Conservation (phyloP, 2,888 invertebrate genomes). For the Epirrhoe alternata region DNA sequence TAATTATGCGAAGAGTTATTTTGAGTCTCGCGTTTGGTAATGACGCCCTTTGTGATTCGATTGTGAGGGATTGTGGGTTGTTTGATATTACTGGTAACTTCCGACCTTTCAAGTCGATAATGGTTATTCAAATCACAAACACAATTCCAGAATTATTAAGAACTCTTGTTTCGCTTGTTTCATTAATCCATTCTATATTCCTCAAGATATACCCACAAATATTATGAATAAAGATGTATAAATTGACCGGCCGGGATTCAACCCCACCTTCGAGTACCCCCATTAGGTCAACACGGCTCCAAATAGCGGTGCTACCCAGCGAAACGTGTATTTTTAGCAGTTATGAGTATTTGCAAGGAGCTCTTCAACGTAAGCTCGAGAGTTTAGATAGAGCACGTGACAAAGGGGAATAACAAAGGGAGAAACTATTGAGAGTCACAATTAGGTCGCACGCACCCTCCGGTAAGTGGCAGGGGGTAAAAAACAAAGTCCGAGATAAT, state of each 20-base stretch:
- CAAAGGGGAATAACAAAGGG: constrained; percentile 29
- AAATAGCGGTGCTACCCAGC: neutral
- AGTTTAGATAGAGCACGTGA: constrained; percentile 39
- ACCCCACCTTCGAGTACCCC: neutral
- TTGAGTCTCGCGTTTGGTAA: constrained; percentile 43
- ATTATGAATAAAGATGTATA: no score
- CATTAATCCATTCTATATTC: neutral
- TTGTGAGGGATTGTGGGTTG: constrained; percentile 29
- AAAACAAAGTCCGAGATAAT: constrained; percentile 9
- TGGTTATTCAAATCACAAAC: constrained; percentile 11
- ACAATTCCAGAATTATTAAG: neutral
- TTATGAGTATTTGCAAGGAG: constrained; percentile 11
- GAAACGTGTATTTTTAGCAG: neutral
- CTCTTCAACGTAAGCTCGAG: constrained; percentile 15
- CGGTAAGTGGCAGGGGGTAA: constrained; percentile 15
- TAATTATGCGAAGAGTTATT: constrained; percentile 43
- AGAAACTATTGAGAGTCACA: constrained; percentile 39
- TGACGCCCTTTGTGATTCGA: constrained; percentile 38
- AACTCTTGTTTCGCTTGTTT: neutral
- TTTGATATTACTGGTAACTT: constrained; percentile 17
- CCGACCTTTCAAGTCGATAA: constrained; percentile 11
- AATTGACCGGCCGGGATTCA: neutral
- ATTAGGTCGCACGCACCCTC: constrained; percentile 42
- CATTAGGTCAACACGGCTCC: neutral
- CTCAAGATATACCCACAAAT: neutral